Conservation (phyloP, 2,797 vertebrate genomes). For the Syncerus caffer region DNA sequence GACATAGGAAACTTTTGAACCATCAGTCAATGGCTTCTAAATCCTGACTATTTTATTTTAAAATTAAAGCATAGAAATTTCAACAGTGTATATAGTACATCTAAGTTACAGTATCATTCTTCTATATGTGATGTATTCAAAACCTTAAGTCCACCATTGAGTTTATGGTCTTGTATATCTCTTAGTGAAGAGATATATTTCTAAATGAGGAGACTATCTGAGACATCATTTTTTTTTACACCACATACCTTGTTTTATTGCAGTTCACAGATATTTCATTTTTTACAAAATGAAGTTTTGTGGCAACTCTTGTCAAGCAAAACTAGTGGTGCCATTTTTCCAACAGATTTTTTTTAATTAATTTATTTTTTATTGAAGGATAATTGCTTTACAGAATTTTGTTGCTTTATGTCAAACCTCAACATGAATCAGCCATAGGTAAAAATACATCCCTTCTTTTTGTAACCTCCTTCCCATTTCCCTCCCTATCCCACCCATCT, state of each 20-base stretch:
- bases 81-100: neutral
- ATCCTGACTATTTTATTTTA: neutral
- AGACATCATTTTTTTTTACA: neutral
- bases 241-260: neutral
- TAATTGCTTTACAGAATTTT: neutral
- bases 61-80: neutral
- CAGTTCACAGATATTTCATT: neutral
- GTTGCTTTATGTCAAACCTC: neutral
- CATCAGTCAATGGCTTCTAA: neutral
- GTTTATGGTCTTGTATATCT: neutral
- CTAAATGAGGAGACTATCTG: neutral
- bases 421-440: neutral
- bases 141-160: neutral
- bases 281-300: neutral
- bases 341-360: neutral
- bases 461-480: neutral
- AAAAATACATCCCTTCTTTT: neutral
- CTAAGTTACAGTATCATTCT: neutral
- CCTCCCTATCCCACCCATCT: neutral
- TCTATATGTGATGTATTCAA: neutral
- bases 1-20: neutral
- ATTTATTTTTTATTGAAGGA: neutral
- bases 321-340: neutral
- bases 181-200: neutral
- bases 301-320: neutral